These are phyloP conservation scores for Sprattus sprattus DNA, from an alignment of 2,113 vertebrate genomes.

Conservation along the genomic window DNA sequence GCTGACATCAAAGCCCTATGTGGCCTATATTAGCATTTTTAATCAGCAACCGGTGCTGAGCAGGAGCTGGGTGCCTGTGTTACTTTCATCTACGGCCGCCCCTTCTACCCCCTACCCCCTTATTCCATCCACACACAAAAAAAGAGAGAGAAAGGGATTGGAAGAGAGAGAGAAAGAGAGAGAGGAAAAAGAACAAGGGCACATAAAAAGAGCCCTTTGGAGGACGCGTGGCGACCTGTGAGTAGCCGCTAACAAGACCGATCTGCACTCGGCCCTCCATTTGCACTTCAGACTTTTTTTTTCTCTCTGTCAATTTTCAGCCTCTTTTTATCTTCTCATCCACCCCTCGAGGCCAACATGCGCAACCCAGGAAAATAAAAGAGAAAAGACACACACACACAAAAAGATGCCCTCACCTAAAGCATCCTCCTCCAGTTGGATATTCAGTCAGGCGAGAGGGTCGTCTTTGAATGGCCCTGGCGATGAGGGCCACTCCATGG, in stretches of 20 bases:
- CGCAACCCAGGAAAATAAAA: not conserved
- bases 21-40: constrained; percentile 86
- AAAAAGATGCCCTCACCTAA: not conserved
- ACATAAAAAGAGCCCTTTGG: constrained; percentile 36
- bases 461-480: not conserved
- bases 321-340: constrained; percentile 35
- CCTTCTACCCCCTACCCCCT: constrained; percentile 45
- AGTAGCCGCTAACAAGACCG: constrained; percentile 60
- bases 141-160: not conserved
- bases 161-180: not conserved
- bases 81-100: constrained; percentile 68
- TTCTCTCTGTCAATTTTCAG: constrained; percentile 37
- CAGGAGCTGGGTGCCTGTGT: constrained; percentile 71
- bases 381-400: not conserved
- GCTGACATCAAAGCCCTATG: constrained; percentile 87
- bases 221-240: constrained; percentile 50
- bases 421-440: not conserved
- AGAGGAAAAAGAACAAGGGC: not conserved
- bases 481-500: not conserved
- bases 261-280: constrained; percentile 62
- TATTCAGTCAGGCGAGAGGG: not conserved
- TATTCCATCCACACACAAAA: constrained; percentile 33
- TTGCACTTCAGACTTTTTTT: constrained; percentile 59
- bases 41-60: constrained; percentile 81
- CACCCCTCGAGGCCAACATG: constrained; percentile 45